Percentiles rank a stretch among this genome's conserved stretches.
Evolutionary conservation across 2,113 vertebrate species (phyloP).

Genomic region (Grantiella picta): DNA sequence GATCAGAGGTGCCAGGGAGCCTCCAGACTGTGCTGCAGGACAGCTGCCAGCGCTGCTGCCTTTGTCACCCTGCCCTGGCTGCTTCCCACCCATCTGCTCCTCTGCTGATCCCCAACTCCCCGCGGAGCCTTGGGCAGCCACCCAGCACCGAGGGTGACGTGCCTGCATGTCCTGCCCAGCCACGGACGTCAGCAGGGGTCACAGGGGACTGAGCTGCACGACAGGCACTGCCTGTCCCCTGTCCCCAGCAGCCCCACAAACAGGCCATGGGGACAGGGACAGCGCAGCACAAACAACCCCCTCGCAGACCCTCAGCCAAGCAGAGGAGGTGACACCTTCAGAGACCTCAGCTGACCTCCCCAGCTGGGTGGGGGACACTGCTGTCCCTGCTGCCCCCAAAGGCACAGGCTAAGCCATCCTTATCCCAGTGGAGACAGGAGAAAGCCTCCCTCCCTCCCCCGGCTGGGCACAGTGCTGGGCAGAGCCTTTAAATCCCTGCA

Average conservation of each 20-base stretch:
- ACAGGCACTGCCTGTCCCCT: no score
- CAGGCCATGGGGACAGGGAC: background rate
- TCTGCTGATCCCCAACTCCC: background rate
- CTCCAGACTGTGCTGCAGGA: rapidly evolving
- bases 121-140: background rate
- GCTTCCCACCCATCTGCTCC: background rate
- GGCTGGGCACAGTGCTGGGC: background rate
- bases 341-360: background rate
- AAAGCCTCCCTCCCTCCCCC: background rate
- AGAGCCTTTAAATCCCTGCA: background rate
- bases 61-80: background rate
- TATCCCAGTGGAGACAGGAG: background rate
- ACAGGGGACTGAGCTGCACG: no score
- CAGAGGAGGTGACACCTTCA: background rate
- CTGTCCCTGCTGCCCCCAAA: background rate
- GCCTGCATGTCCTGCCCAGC: background rate
- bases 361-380: background rate
- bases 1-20: background rate
- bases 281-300: background rate
- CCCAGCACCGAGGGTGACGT: rapidly evolving
- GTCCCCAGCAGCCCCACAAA: background rate
- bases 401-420: background rate
- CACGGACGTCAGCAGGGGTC: background rate
- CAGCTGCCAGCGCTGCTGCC: background rate
- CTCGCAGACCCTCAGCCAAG: background rate